These are phyloP conservation scores for Argynnis bischoffii DNA, from an alignment of 2,888 invertebrate genomes.

Conservation along the genomic window DNA sequence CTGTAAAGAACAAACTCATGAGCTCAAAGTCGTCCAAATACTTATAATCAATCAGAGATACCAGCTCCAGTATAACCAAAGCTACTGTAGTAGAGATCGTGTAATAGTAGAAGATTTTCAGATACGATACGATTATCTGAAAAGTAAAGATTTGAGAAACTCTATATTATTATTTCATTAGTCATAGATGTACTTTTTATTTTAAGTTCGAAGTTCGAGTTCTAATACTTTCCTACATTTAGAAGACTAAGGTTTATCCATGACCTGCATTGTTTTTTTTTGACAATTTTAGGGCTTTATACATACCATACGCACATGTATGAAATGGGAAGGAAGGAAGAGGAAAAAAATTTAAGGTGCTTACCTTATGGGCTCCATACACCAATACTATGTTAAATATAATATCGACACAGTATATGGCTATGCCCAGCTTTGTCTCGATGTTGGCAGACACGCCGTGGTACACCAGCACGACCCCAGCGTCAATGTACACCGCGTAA, in stretches of 20 bases:
- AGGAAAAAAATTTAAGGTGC: slow-evolving; percentile 7
- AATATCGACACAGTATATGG: slow-evolving; percentile 58
- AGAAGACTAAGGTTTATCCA: no score
- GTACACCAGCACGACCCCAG: slow-evolving; percentile 40
- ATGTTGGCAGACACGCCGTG: slow-evolving; percentile 47
- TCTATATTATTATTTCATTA: neutral
- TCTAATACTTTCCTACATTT: no score
- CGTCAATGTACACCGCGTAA: slow-evolving; percentile 47
- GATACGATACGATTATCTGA: slow-evolving; percentile 54
- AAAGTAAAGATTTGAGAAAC: slow-evolving; percentile 29
- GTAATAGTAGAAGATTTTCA: slow-evolving; percentile 62
- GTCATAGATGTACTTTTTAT: no score
- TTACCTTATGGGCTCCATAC: slow-evolving; percentile 65
- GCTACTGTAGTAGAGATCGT: slow-evolving; percentile 53
- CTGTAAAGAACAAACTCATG: slow-evolving; percentile 50
- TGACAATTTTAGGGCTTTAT: no score
- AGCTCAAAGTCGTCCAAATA: slow-evolving; percentile 44
- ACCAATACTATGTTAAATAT: slow-evolving; percentile 55
- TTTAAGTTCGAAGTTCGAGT: no score
- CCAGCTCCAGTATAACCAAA: slow-evolving; percentile 48
- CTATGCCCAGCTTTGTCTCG: slow-evolving; percentile 52
- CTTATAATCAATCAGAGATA: slow-evolving; percentile 40
- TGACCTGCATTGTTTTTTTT: no score
- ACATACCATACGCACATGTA: no score
- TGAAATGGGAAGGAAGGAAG: no score